Conservation (phyloP, 2,888 invertebrate genomes). For the Spodoptera exigua region DNA sequence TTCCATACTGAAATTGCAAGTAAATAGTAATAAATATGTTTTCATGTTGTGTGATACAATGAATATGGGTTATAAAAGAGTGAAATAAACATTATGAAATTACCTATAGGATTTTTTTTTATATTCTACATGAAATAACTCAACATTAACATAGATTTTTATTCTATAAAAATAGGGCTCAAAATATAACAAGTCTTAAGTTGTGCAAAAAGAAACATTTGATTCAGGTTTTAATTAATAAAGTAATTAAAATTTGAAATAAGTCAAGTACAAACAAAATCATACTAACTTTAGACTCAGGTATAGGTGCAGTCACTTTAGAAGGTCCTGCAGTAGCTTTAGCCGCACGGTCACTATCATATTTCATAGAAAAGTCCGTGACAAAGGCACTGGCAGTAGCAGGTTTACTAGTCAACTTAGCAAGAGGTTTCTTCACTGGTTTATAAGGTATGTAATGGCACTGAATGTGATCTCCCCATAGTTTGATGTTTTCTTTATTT, state of each 20-base stretch:
- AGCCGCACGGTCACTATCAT: slow-evolving; percentile 59
- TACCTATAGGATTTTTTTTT: no score
- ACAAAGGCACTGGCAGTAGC: slow-evolving; percentile 78
- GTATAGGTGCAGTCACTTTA: slow-evolving; percentile 55
- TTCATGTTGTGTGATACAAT: no score
- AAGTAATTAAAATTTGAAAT: no score
- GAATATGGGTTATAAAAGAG: no score
- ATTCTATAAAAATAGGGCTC: neutral
- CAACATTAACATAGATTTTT: slow-evolving; percentile 8
- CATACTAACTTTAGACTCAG: slow-evolving; percentile 71
- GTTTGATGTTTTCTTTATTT: slow-evolving; percentile 74
- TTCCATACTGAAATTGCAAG: slow-evolving; percentile 85
- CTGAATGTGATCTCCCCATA: slow-evolving; percentile 85
- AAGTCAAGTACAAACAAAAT: neutral
- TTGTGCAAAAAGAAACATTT: no score
- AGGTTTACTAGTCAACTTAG: slow-evolving; percentile 77
- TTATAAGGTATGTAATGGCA: slow-evolving; percentile 81
- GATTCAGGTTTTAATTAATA: no score
- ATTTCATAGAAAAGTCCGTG: slow-evolving; percentile 87
- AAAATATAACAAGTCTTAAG: no score
- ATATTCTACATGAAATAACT: no score
- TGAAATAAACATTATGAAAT: no score
- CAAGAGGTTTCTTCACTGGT: slow-evolving; percentile 75
- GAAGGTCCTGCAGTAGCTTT: slow-evolving; percentile 46
- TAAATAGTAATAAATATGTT: neutral